A percentile compares a stretch with the other conserved stretches of the same genome.
Evolutionary conservation across 1,140 invertebrate species (phyloP).

Genomic region (Listronotus bonariensis): DNA sequence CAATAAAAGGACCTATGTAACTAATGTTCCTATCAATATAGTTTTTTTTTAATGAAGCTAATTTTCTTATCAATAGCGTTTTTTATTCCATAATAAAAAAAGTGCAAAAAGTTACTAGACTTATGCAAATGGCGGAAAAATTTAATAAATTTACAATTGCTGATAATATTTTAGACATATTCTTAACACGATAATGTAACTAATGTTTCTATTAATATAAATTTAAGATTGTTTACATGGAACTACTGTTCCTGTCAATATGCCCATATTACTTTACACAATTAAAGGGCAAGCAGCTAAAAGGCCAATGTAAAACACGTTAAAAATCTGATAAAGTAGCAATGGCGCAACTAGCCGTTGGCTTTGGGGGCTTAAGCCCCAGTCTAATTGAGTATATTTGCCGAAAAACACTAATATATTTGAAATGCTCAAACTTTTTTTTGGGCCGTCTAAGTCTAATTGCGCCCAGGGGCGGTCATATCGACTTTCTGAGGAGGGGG

Average conservation of each 20-base stretch:
- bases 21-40: conserved; percentile 55
- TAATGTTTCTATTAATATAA: background rate
- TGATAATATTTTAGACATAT: conserved; percentile 60
- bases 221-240: no score
- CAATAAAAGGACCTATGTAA: background rate
- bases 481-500: no score
- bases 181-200: conserved; percentile 58
- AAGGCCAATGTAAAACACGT: conserved; percentile 68
- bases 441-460: no score
- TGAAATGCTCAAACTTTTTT: no score
- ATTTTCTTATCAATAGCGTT: no score
- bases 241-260: no score
- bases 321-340: conserved; percentile 69
- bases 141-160: conserved; percentile 68
- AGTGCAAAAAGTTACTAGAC: conserved; percentile 68
- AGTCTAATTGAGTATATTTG: no score
- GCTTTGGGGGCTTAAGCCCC: no score
- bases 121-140: conserved; percentile 70
- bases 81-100: conserved; percentile 57
- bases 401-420: no score
- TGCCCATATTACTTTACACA: no score
- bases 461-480: no score
- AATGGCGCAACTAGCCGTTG: no score
- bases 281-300: conserved; percentile 65
- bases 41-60: conserved; percentile 38